phyloP scores from a whole-genome alignment of 2,113 vertebrate genomes.

The Psittacula cyanocephala region DNA sequence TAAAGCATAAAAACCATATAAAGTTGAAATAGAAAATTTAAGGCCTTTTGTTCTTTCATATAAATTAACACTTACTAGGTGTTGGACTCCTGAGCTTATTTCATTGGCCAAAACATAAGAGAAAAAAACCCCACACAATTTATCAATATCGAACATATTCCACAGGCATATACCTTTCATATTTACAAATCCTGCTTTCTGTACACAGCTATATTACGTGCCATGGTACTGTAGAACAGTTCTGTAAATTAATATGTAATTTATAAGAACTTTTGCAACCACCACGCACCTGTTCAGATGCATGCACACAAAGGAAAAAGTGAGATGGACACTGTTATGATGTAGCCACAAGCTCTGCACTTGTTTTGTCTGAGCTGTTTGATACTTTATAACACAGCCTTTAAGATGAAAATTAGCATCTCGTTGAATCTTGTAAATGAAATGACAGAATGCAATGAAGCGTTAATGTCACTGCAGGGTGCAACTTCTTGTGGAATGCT shows the following conservation, averaged over 20 bases:
- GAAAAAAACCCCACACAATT: neutral
- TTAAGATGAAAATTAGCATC: neutral
- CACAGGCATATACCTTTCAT: neutral
- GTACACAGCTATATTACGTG: neutral
- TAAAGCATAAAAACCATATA: neutral
- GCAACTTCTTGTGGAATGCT: neutral
- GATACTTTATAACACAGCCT: neutral
- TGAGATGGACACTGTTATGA: neutral
- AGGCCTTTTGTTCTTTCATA: neutral
- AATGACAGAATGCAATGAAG: neutral
- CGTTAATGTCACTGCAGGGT: neutral
- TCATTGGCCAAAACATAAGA: neutral
- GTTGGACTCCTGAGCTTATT: neutral
- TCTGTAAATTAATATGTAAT: neutral
- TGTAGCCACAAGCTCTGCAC: neutral
- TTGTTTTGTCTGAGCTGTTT: neutral
- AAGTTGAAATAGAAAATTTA: neutral
- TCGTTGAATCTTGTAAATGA: neutral
- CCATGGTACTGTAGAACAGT: neutral
- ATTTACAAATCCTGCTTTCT: neutral
- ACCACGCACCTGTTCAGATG: neutral
- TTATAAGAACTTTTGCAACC: neutral
- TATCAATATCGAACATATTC: neutral
- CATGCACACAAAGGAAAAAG: neutral
- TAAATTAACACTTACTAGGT: neutral